Base-by-base conservation (phyloP, 64 coral and sea anemone species). In the Pachyseris speciosa region DNA sequence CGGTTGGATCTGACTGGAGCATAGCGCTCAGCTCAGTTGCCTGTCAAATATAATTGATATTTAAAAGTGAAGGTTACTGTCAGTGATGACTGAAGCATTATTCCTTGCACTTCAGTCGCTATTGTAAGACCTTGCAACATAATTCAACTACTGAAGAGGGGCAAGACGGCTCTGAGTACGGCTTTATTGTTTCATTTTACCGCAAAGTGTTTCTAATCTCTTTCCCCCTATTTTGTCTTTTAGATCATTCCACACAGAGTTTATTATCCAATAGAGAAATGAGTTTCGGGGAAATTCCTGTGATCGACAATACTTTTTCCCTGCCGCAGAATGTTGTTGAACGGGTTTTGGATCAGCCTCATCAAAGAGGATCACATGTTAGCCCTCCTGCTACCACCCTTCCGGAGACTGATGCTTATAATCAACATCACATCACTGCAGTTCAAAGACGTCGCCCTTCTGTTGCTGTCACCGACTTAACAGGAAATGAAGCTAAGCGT, bases 381-480 rank as follows among this genome's bases (percentile, higher is more conserved):
- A 40, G 16, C 27, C n/a, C 53, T 81, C 4, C 33, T 25, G 7
- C 33, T 6, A 3, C 52, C 2, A 58, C 32, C 32, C 9, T 3
- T 16, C 4, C 36, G 6, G 33, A 34, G 25, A 7, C 51, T 39
- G 9, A 31, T 22, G 32, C n/a, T n/a, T n/a, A n/a, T n/a, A n/a
- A n/a, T n/a, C n/a, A 9, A 9, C 7, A 22, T 48, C 7, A 42
- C 10, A 50, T n/a, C 20, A 49, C 24, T 26, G 3, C 41, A 50
- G 41, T 19, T 39, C 34, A 39, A 13, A 29, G 19, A 9, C 53
- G 33, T 10, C 77, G 77, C 20, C 22, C 33, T 60, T 61, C 34
- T 20, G 77, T 19, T 81, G 36, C 39, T 39, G 53, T 63, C 30
- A 81, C 51, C n/a, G 77, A 81, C 50, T 16, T 81, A 22, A 61